Conservation (phyloP, 2,888 invertebrate genomes). For the Heliconius ismenius region DNA sequence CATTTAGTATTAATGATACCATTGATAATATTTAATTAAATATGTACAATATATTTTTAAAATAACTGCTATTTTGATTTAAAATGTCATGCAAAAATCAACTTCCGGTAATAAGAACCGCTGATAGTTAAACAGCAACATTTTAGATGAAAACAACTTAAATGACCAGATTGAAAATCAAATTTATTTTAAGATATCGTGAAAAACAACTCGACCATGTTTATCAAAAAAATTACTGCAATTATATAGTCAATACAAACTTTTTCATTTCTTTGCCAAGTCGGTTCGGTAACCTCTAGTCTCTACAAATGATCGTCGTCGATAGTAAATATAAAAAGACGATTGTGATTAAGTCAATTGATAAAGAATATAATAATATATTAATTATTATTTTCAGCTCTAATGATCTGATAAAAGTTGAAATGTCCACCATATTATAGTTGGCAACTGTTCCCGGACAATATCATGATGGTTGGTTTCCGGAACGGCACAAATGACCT, state of each 20-base stretch:
- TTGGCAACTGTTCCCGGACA: constrained; percentile 57
- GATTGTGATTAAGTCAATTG: background rate
- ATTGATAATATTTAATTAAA: background rate
- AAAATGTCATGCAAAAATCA: background rate
- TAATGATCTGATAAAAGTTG: constrained; percentile 34
- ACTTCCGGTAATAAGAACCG: background rate
- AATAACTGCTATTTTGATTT: background rate
- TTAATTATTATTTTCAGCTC: background rate
- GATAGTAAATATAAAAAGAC: constrained; percentile 3
- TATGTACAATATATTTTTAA: background rate
- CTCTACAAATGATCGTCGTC: background rate
- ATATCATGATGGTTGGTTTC: constrained; percentile 48
- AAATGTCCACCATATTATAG: constrained; percentile 63
- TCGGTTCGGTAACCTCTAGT: constrained; percentile 6
- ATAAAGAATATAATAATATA: background rate
- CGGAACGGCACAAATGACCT: constrained; percentile 49
- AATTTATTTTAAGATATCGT: background rate
- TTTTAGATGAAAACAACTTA: background rate
- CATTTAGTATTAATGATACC: background rate
- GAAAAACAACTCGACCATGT: background rate
- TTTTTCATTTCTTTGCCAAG: constrained; percentile 13
- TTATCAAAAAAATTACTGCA: background rate
- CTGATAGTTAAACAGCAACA: background rate
- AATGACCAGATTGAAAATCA: background rate
- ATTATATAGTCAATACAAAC: background rate